phyloP scores from a whole-genome alignment of 2,888 invertebrate genomes.

The Lasioglossum leucozonium region DNA sequence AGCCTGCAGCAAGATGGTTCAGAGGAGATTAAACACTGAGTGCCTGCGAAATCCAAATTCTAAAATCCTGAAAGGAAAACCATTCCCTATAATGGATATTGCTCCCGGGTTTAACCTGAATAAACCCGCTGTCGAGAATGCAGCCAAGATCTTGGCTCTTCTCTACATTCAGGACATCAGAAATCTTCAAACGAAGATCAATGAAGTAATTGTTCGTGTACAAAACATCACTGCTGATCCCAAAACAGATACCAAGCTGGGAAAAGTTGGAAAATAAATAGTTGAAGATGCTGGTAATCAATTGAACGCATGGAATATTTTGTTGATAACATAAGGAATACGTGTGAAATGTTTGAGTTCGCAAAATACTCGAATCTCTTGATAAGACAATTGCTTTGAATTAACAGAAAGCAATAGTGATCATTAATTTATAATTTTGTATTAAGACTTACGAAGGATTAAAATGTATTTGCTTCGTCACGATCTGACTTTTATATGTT shows the following conservation, averaged over 20 bases:
- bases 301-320: neutral
- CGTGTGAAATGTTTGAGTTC: neutral
- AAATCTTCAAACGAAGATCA: constrained; percentile 95
- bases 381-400: neutral
- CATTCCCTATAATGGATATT: constrained; percentile 89
- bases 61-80: constrained; percentile 87
- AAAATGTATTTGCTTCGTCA: neutral
- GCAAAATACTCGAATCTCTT: neutral
- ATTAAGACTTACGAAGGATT: neutral
- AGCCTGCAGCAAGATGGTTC: constrained; percentile 88
- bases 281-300: neutral
- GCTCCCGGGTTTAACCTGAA: constrained; percentile 89
- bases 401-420: neutral
- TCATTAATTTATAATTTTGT: neutral
- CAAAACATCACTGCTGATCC: constrained; percentile 98
- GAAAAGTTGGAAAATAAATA: constrained; percentile 92
- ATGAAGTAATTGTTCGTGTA: constrained; percentile 96
- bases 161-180: constrained; percentile 94
- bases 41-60: constrained; percentile 86
- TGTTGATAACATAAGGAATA: neutral
- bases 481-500: neutral
- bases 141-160: constrained; percentile 91
- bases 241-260: constrained; percentile 97
- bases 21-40: constrained; percentile 86
- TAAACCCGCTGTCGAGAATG: constrained; percentile 88